Evolutionary conservation across 2,888 invertebrate species (phyloP), one percentile per base, ranked within the genome.

Genomic region (Cryptosula pallasiana): DNA sequence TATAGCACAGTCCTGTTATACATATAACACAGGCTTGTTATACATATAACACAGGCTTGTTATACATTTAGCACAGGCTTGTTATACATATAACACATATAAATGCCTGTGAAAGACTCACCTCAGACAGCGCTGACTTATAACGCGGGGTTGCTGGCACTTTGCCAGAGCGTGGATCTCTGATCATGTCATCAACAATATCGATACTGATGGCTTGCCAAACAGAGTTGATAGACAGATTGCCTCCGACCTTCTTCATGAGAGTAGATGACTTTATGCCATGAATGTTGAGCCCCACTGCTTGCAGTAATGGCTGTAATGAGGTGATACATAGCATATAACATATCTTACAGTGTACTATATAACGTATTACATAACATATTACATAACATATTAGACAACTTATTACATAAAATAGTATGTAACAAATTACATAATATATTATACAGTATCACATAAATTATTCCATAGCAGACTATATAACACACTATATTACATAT

Each of bases 131-230:
- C 13, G 34, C 13, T 5, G 63, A 27, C 32, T 63, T 63, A 16
- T 29, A 63, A 2, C 63, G 27, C 1, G 63, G 63, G 16, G 63
- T 63, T 3, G 34, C 63, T 32, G 63, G 63, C 63, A 63, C 63
- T 32, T 32, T 63, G 63, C 63, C 63, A 63, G 63, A 63, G 2
- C 63, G 29, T 32, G 63, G 63, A 32, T 63, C 63, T 63, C 63
- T 25, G 9, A 63, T 27, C 63, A 63, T 63, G 23, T 70, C 70
- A 20, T 96, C 95, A 2, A 95, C 94, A 83, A 97, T 96, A 85
- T 96, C 94, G 73, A 96, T 92, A 76, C 93, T 89, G 87, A 96
- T 90, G 3, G 91, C 89, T 79, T 95, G 94, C 86, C 96, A 90
- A 80, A 91, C 90, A 3, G 92, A 84, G n/a, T 82, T 82, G 63